These are phyloP conservation scores for Maccullochella peelii DNA, from an alignment of 2,113 vertebrate species.

Conservation along the genomic window DNA sequence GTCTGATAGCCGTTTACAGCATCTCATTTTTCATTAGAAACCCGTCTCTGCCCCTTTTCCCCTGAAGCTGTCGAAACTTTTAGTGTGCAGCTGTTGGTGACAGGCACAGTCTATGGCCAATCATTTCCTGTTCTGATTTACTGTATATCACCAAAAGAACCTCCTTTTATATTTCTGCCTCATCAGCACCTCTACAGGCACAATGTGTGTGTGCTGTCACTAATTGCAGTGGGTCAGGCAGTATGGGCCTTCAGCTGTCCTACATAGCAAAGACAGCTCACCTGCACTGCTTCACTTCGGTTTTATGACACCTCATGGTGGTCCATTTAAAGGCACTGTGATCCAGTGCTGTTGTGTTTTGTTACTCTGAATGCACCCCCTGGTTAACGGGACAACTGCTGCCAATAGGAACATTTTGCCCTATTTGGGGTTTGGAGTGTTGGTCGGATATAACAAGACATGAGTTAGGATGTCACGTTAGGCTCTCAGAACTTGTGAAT, in stretches of 20 bases:
- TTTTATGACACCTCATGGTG: not conserved
- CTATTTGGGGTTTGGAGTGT: not conserved
- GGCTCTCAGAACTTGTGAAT: no score
- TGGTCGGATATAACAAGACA: no score
- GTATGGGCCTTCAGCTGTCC: not conserved
- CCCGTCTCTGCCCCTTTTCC: not conserved
- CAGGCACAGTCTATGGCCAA: not conserved
- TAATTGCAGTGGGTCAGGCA: not conserved
- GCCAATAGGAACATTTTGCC: not conserved
- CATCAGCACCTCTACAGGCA: not conserved
- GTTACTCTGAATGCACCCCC: not conserved
- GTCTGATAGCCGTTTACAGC: not conserved
- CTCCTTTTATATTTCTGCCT: not conserved
- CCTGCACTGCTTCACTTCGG: slow-evolving; percentile 7
- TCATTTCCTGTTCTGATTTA: not conserved
- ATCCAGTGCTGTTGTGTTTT: not conserved
- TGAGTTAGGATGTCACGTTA: no score
- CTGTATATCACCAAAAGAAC: not conserved
- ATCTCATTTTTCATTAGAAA: not conserved
- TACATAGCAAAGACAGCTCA: not conserved
- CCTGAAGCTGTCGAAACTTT: not conserved
- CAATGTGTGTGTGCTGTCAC: not conserved
- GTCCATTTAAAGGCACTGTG: not conserved
- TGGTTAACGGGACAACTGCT: not conserved
- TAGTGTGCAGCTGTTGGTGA: not conserved